These are phyloP conservation scores for Podarcis siculus DNA, from an alignment of 2,797 vertebrate species.

Conservation along the genomic window DNA sequence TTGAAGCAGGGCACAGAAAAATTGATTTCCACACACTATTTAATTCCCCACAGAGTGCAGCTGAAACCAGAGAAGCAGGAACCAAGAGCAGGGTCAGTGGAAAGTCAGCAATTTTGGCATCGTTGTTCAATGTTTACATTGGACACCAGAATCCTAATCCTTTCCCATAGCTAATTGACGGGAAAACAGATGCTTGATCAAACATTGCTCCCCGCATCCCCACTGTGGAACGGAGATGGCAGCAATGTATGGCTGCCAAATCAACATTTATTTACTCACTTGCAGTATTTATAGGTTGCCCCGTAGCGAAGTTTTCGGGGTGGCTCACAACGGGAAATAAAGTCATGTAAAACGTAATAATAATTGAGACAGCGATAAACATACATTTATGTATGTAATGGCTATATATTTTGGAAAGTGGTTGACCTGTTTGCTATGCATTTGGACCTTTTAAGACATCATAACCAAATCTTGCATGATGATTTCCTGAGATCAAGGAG, in stretches of 20 bases:
- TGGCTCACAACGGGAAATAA: neutral
- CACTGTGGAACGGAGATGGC: neutral
- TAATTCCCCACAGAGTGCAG: constrained; percentile 19
- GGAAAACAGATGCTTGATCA: constrained; percentile 32
- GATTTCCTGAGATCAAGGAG: too few relatives aligned
- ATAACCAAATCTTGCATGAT: too few relatives aligned
- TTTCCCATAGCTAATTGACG: constrained; percentile 24
- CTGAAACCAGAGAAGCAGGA: constrained; percentile 51
- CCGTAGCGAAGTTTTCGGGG: neutral
- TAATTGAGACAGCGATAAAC: neutral
- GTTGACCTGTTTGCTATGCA: too few relatives aligned
- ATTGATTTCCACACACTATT: constrained; percentile 51
- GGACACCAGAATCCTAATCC: accelerated
- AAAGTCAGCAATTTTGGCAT: constrained; percentile 48
- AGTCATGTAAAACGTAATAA: neutral
- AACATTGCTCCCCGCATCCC: neutral
- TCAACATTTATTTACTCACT: neutral
- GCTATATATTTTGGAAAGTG: too few relatives aligned
- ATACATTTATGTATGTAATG: neutral
- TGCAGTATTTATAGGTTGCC: neutral
- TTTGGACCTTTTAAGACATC: too few relatives aligned
- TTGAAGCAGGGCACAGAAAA: neutral
- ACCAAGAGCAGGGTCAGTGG: constrained; percentile 36
- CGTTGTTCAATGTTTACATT: constrained; percentile 39
- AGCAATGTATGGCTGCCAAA: neutral